Evolutionary conservation across 2,888 invertebrate genomes (phyloP), one percentile per base, ranked within the genome.

Genomic region (Drosophila monieri): DNA sequence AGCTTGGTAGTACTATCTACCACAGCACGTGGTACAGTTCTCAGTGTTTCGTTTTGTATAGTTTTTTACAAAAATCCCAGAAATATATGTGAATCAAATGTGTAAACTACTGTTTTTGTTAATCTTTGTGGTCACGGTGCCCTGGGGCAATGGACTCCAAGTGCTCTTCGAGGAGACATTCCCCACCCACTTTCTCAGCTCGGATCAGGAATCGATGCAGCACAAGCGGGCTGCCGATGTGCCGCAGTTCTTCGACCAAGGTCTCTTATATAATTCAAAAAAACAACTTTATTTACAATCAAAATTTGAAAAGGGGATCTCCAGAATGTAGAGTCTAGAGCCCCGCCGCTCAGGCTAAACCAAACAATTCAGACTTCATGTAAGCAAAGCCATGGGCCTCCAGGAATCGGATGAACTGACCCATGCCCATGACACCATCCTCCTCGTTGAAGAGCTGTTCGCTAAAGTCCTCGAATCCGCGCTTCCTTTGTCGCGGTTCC

Each of bases 361-460:
- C 96, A 93, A 98, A 97, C 67, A 96, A 93, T 75, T 96, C 95
- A 89, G 95, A 95, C 91, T 97, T 97, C 76, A 95, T 94, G 89
- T 96, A 93, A 56, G 93, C 94, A 47, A 95, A 94, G 21, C 94
- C 93, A 86, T 95, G 95, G 49, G 94, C 90, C 62, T 94, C 94
- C 80, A 98, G 92, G 91, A 94, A 97, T 83, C 94, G 95, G 58
- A 94, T 94, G 83, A 98, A 94, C 79, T 94, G 94, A 32, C 95
- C 95, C 94, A 96, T 95, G 89, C 96, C 95, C 92, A 95, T 95
- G 88, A 95, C 95, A 78, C 94, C 94, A 49, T 93, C 83, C 0
- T 75, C 78, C 18, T 93, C 85, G 43, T 91, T 90, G 56, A 90
- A 89, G 2, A 91, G 69, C 51, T 90, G 88, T 52, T 92, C 92